A percentile compares a stretch with the other conserved stretches of the same genome.
These are phyloP conservation scores for Cercopithecus neglectus DNA, from an alignment of 2,797 vertebrate species.

Conservation along the genomic window DNA sequence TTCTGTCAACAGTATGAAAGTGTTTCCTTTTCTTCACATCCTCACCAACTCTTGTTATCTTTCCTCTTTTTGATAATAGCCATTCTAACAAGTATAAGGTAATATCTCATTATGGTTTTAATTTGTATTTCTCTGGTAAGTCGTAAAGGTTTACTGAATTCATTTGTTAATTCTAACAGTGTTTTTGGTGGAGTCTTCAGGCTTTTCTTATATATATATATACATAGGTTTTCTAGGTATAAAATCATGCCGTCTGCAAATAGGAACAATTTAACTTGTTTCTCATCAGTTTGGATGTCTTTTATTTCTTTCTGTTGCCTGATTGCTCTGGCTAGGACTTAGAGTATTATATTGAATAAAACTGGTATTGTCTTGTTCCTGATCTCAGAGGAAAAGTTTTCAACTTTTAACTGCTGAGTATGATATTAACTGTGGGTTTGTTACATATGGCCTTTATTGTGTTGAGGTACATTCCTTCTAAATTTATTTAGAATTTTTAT, in stretches of 20 bases:
- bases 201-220: neutral
- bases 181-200: neutral
- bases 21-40: neutral
- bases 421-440: neutral
- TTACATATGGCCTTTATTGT: neutral
- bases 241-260: neutral
- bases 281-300: no score
- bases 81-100: neutral
- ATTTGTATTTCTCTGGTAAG: neutral
- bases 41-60: neutral
- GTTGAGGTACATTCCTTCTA: neutral
- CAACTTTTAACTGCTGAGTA: neutral
- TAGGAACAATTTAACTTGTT: no score
- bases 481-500: neutral
- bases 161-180: neutral
- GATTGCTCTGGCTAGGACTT: neutral
- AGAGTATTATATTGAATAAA: neutral
- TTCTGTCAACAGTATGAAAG: neutral
- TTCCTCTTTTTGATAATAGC: neutral
- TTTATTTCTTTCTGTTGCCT: no score
- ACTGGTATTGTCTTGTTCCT: neutral
- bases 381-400: neutral
- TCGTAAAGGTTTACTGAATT: neutral
- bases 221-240: neutral
- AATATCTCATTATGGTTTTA: neutral